Evolutionary conservation across 35 echinoderm and acorn worm genomes (phyloP), one percentile per base, ranked within the genome.

Genomic region (Apostichopus californicus): DNA sequence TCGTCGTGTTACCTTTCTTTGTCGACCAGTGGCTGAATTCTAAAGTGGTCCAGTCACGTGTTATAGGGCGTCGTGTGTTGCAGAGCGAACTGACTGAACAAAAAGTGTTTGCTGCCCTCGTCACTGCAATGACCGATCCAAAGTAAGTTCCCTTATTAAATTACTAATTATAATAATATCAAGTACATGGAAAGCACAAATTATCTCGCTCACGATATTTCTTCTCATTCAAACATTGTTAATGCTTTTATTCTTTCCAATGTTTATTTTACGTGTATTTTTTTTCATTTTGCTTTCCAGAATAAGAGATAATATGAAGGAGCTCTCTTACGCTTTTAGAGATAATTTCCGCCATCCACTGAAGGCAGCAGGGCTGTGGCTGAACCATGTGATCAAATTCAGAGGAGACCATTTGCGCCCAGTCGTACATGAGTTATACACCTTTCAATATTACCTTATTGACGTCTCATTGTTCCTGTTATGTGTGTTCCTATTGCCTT

Each of bases 111-210:
- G 88, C 88, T 54, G 88, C 88, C 66, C 4, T 90, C 64, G 88
- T 90, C 12, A 90, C 88, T 9, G 88, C 88, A 23, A 90, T 90
- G 88, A 90, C 88, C 18, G 88, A 90, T 78, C 88, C 88, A 90
- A 90, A 90, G 88, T 90, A 90, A 90, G n/a, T 90, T 17, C 12
- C 4, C 1, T 77, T 55, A 10, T 56, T 55, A 77, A 12, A 4
- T 4, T 11, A 18, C 15, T 46, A 46, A 46, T 46, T 46, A 46
- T 46, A 28, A 46, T 46, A 3, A 46, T 46, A 46, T 1, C 1
- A 89, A 63, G 24, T 66, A 73, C 9, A 64, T 9, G 65, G 7
- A 65, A 68, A 72, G 70, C 57, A 89, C 70, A 22, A 53, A 89
- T 14, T 57, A 89, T 28, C 86, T 89, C 57, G 63, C 86, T 5